Evolutionary conservation across 2,113 vertebrate species (phyloP), one percentile per base, ranked within the genome.

Genomic region (Salvelinus sp.): DNA sequence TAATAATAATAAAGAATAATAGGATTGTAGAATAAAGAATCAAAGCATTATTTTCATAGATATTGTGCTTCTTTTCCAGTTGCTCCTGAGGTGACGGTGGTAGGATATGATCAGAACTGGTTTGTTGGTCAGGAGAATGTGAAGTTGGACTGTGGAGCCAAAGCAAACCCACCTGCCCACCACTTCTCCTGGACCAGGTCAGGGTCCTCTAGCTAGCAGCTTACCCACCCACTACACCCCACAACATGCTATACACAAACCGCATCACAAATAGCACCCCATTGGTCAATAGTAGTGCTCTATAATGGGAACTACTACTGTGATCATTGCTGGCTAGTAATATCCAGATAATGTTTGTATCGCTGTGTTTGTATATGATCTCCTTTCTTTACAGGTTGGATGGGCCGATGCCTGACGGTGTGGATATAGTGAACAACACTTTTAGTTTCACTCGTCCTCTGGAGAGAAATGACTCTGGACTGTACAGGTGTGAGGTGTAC

Each of bases 121-220:
- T 96, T 95, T 81, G 94, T 96, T 69, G 96, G 97, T 84, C 95
- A 97, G 91, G 91, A 89, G 75, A 93, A 96, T 18, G 96, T 96
- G 80, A 94, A 93, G 87, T 94, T 99, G 73, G 95, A 91, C 65
- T 98, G 97, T 90, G 94, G 93, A 83, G 96, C 96, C 87, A 95
- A 94, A 90, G 96, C 97, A 84, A 99, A 98, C 91, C 97, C 97
- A 69, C 92, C 95, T 47, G 95, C 95, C 12, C 91, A 90, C 82
- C 91, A 92, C 74, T 95, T 95, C 80, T 89, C 86, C 4, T 99
- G 97, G 97, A 93, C 83, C 88, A 96, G 97, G 97, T 99, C 92
- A 93, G 89, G 89, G 30, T 70, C 23, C 13, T 0, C 0, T 6
- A 33, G 0, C 23, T 16, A 6, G 6, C 65, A 67, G 22, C 27